Percentiles rank a stretch among this genome's conserved stretches.
Evolutionary conservation across 2,113 vertebrate species (phyloP).

Genomic region (Oryzias melastigma): DNA sequence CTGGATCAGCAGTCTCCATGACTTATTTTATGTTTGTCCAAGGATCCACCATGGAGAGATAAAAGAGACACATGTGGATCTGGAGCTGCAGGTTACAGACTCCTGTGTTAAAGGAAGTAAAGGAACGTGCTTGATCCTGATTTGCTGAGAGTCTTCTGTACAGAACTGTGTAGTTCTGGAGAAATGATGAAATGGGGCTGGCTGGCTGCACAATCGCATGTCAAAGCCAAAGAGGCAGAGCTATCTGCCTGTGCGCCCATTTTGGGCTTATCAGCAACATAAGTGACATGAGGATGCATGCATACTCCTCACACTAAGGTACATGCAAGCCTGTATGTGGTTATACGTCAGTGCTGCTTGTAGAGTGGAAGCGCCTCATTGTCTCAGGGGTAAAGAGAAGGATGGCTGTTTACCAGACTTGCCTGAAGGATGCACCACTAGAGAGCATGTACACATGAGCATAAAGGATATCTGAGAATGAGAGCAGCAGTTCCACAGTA

Average conservation of each 20-base stretch:
- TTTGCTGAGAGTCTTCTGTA: constrained; percentile 2
- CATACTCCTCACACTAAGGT: background rate
- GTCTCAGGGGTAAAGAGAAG: constrained; percentile 30
- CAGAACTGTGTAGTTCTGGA: constrained; percentile 21
- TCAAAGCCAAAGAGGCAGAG: constrained; percentile 63
- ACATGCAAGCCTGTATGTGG: constrained; percentile 6
- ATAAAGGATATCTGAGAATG: too few species aligned
- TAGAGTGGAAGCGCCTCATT: constrained; percentile 33
- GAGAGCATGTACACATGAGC: background rate
- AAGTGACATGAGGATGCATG: constrained; percentile 8
- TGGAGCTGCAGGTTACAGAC: too few species aligned
- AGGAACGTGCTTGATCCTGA: constrained; percentile 7
- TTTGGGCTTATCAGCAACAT: constrained; percentile 57
- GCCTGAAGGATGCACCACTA: background rate
- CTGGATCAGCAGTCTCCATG: too few species aligned
- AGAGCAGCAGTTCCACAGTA: too few species aligned
- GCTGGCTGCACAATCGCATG: constrained; percentile 57
- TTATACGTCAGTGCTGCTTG: constrained; percentile 1
- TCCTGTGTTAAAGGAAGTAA: background rate
- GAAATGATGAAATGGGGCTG: constrained; percentile 48
- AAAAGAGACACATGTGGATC: too few species aligned
- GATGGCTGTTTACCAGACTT: constrained; percentile 8
- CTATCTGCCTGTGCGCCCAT: constrained; percentile 59
- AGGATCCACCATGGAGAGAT: too few species aligned
- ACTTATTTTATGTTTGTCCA: too few species aligned